Evolutionary conservation across 2,888 invertebrate species (phyloP).

Genomic region (Tenthredo scrophulariae): DNA sequence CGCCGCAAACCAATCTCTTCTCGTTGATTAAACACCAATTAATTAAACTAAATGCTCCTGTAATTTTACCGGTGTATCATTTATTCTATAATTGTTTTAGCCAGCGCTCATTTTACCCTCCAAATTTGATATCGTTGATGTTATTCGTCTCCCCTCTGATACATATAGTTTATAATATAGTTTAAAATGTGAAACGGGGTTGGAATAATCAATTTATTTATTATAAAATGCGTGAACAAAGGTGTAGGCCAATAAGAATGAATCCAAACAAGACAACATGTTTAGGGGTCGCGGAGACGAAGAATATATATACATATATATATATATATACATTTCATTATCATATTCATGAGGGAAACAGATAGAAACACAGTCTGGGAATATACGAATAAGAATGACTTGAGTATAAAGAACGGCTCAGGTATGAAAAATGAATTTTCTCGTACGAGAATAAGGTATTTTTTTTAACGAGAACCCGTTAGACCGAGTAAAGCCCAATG

Average conservation of each 20-base stretch:
- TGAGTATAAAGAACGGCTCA: not conserved
- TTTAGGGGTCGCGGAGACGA: not conserved
- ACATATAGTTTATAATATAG: too few relatives aligned
- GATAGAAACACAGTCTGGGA: conserved; percentile 52
- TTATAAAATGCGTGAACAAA: not conserved
- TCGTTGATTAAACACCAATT: conserved; percentile 53
- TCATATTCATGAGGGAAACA: conserved; percentile 60
- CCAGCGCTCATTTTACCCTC: not conserved
- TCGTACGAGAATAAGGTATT: not conserved
- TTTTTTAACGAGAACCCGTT: conserved; percentile 2
- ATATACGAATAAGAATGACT: not conserved
- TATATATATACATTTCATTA: conserved; percentile 43
- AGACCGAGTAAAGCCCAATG: not conserved
- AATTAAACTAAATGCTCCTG: conserved; percentile 29
- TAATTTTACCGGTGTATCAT: not conserved
- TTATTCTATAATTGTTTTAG: conserved; percentile 37
- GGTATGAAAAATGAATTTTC: conserved; percentile 30
- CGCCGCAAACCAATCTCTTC: conserved; percentile 42
- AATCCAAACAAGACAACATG: not conserved
- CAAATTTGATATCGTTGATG: not conserved
- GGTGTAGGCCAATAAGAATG: not conserved
- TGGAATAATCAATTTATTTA: not conserved
- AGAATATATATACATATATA: not conserved
- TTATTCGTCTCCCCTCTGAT: not conserved
- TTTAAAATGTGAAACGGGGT: not conserved